These are phyloP conservation scores for Tapirus indicus DNA, from an alignment of 2,797 vertebrate genomes.

Conservation along the genomic window DNA sequence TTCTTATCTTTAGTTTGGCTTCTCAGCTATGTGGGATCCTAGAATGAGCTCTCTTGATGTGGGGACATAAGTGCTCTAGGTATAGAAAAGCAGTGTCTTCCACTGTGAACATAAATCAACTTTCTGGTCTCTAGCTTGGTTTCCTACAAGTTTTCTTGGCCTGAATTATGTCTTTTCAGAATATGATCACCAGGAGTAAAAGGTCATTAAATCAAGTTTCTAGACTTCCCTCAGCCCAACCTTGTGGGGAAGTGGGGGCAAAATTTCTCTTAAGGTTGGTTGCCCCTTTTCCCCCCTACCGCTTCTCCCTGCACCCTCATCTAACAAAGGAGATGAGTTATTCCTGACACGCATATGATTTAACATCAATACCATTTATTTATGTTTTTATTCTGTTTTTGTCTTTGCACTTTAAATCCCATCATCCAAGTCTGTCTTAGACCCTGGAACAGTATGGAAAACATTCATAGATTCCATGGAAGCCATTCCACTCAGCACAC, in stretches of 20 bases:
- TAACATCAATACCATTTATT: neutral
- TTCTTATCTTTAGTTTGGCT: constrained; percentile 16
- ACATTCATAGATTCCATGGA: neutral
- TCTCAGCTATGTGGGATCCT: neutral
- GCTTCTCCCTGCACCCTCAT: neutral
- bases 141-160: neutral
- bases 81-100: neutral
- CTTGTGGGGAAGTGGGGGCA: neutral
- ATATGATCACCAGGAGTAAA: neutral
- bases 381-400: constrained; percentile 44
- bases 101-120: neutral
- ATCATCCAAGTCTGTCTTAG: neutral
- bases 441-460: neutral
- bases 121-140: neutral
- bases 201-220: neutral
- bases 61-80: neutral
- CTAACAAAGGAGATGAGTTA: neutral
- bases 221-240: neutral
- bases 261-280: neutral
- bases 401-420: neutral
- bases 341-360: neutral
- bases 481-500: neutral
- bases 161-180: constrained; percentile 19
- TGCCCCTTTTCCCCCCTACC: neutral
- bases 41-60: neutral